Evolutionary conservation across 2,113 vertebrate species (phyloP).

Genomic region (Apeltes quadracus): DNA sequence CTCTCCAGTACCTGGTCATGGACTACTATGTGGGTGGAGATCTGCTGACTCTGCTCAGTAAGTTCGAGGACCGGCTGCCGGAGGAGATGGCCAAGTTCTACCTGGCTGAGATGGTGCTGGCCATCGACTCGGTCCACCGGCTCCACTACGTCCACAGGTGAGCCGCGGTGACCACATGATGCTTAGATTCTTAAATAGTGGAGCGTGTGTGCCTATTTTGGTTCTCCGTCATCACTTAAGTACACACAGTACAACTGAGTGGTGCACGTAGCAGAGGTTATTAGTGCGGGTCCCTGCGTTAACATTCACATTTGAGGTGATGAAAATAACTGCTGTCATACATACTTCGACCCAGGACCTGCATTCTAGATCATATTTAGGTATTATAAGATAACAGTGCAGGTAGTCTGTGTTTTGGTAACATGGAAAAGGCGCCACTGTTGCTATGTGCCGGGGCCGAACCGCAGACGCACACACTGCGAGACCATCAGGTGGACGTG

Average conservation of each 20-base stretch:
- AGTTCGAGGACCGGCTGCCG: slow-evolving; percentile 96
- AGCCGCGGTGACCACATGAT: no score
- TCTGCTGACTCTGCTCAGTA: slow-evolving; percentile 96
- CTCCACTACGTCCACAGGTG: slow-evolving; percentile 98
- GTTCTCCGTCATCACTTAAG: slow-evolving; percentile 22
- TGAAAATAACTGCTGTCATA: not conserved
- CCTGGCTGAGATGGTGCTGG: slow-evolving; percentile 98
- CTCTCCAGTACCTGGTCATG: slow-evolving; percentile 95
- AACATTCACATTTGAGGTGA: slow-evolving; percentile 20
- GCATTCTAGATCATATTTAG: not conserved
- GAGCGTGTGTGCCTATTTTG: slow-evolving; percentile 1
- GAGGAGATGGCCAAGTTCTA: slow-evolving; percentile 99
- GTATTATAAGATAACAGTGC: not conserved
- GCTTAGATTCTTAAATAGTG: slow-evolving; percentile 29
- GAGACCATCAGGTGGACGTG: not conserved
- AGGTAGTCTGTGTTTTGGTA: not conserved
- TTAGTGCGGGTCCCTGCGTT: slow-evolving; percentile 26
- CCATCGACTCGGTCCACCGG: slow-evolving; percentile 97
- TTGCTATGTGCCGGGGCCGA: no score
- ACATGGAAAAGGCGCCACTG: not conserved
- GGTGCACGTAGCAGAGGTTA: slow-evolving; percentile 16
- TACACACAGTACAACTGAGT: slow-evolving; percentile 3
- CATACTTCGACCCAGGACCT: not conserved
- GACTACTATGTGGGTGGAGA: slow-evolving; percentile 99
- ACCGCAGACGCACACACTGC: not conserved